Evolutionary conservation across 2,797 vertebrate species (phyloP), one percentile per base, ranked within the genome.

Genomic region (Lithobates pipiens): DNA sequence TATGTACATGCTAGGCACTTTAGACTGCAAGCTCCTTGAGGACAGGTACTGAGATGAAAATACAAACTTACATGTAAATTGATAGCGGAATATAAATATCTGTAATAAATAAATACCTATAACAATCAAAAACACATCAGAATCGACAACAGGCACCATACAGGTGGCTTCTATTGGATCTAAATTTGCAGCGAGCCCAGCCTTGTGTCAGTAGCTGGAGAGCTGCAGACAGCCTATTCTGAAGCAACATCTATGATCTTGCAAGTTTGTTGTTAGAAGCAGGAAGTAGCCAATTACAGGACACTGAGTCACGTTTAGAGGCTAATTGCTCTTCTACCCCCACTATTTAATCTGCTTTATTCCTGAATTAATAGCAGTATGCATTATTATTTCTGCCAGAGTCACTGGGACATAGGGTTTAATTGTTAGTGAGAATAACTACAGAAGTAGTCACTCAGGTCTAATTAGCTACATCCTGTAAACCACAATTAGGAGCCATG

Each of bases 401-500:
- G 68, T 76, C 63, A 81, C n/a, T 29, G 29, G 39, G 72, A 76
- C 13, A 34, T 34, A 21, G 29, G 71, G 65, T 23, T 39, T 57
- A 46, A 68, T 76, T 75, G 39, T 61, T 68, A 46, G 39, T 10
- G 69, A 71, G 76, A 78, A 79, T 73, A 32, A 18, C 70, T 75
- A 67, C 73, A 80, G 70, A 80, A 70, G 77, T 85, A 85, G 70
- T 80, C 84, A 75, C 54, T 75, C n/a, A 73, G 46, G 39, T 85
- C 71, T 85, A 80, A 85, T 80, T 72, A 80, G 61, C 76, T 79
- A 74, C 67, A 85, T 77, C 74, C 82, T 84, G 81, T 68, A 83
- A 83, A 83, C 29, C 44, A 54, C 65, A 76, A 83, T 83, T 76
- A 83, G 75, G 72, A 83, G 54, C 65, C 42, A 76, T 68, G 81